These are phyloP conservation scores for Campopleginae sp. DNA, from an alignment of 2,888 invertebrate genomes.

Conservation along the genomic window DNA sequence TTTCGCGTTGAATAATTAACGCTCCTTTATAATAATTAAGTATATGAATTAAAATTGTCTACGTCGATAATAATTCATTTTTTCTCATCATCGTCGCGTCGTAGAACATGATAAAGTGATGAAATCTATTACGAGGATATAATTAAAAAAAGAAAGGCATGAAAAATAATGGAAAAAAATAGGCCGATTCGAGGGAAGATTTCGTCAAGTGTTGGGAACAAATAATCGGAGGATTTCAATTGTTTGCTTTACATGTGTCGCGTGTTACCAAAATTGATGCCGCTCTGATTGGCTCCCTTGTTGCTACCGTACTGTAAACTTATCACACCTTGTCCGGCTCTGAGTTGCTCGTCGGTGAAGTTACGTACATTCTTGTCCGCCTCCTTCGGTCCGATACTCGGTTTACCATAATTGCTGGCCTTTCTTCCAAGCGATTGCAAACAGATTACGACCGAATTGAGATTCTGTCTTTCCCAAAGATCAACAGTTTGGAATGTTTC, in stretches of 20 bases:
- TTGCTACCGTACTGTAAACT: constrained; percentile 98
- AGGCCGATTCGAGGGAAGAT: constrained; percentile 31
- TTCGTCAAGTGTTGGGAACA: constrained; percentile 41
- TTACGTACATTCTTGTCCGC: constrained; percentile 97
- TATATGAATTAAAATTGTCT: constrained; percentile 35
- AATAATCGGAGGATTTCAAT: not conserved
- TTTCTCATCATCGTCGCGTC: constrained; percentile 23
- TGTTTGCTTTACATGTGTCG: constrained; percentile 93
- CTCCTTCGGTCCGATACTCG: constrained; percentile 98
- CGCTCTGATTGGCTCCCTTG: constrained; percentile 98
- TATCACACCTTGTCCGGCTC: constrained; percentile 96
- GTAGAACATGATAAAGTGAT: constrained; percentile 19
- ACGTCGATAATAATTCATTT: constrained; percentile 27
- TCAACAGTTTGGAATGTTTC: constrained; percentile 99
- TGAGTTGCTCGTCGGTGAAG: constrained; percentile 97
- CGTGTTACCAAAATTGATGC: constrained; percentile 98
- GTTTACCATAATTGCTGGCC: constrained; percentile 93
- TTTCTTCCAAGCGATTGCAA: constrained; percentile 97
- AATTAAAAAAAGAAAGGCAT: constrained; percentile 55
- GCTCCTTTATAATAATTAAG: constrained; percentile 14
- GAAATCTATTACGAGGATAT: constrained; percentile 54
- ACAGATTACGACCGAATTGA: constrained; percentile 98
- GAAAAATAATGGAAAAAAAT: constrained; percentile 33
- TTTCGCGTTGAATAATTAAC: constrained; percentile 43
- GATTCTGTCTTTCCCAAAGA: constrained; percentile 97